A percentile compares a stretch with the other conserved stretches of the same genome.
phyloP scores from a whole-genome alignment of 2,888 invertebrate genomes.

The Norana najaformis region DNA sequence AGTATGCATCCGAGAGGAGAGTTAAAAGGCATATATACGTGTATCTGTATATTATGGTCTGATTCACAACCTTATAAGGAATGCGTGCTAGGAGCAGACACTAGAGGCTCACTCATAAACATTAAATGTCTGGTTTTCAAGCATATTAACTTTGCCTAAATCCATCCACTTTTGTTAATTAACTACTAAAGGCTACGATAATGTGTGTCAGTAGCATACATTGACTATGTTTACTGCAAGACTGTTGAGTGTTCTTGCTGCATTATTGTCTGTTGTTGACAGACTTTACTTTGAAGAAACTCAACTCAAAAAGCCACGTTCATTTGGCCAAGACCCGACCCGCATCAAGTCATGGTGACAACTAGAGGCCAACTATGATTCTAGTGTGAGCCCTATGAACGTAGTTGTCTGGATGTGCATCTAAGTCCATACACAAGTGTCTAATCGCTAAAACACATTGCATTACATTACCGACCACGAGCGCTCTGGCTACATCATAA shows the following conservation, averaged over 20 bases:
- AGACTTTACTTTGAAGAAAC: not conserved
- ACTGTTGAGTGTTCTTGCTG: not conserved
- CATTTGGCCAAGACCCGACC: not conserved
- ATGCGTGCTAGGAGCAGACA: not conserved
- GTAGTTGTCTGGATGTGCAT: too few relatives aligned
- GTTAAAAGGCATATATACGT: too few relatives aligned
- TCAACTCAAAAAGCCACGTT: not conserved
- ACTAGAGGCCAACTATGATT: not conserved
- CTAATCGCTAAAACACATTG: too few relatives aligned
- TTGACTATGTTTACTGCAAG: not conserved
- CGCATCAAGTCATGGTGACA: not conserved
- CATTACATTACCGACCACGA: not conserved
- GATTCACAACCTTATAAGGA: not conserved
- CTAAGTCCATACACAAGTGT: not conserved
- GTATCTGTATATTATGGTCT: not conserved
- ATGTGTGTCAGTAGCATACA: not conserved
- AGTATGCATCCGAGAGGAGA: not conserved
- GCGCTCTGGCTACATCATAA: not conserved
- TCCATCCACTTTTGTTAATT: not conserved
- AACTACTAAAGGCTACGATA: not conserved
- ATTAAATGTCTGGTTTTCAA: not conserved
- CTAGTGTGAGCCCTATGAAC: not conserved
- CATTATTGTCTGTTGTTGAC: not conserved
- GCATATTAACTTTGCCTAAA: not conserved
- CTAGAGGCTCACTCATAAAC: too few relatives aligned